phyloP scores from a whole-genome alignment of 2,113 vertebrate genomes.

The Brachypteracias leptosomus region DNA sequence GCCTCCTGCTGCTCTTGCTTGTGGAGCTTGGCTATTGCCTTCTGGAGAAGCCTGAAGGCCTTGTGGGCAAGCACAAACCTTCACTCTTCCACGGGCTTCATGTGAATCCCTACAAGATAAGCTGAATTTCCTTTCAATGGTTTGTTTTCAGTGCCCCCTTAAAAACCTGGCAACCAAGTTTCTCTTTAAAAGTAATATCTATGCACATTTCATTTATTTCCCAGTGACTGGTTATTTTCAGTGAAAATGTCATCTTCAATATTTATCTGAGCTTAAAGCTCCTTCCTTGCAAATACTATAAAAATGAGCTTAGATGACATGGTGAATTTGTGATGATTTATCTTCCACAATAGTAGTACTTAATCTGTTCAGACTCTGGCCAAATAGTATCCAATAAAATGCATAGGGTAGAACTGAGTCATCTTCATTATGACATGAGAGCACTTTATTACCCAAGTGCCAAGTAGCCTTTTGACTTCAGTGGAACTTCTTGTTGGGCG shows the following conservation, averaged over 20 bases:
- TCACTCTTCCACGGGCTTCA: not conserved
- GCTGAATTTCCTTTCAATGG: not conserved
- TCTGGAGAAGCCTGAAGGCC: not conserved
- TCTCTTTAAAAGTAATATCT: conserved; percentile 28
- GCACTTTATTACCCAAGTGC: not conserved
- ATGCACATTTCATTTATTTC: conserved; percentile 50
- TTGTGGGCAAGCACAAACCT: not conserved
- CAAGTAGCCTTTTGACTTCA: conserved; percentile 6
- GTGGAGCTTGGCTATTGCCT: not conserved
- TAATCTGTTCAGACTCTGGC: conserved; percentile 1
- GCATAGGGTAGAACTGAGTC: not conserved
- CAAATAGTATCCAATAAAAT: not conserved
- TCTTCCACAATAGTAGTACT: conserved; percentile 17
- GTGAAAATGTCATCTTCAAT: conserved; percentile 32
- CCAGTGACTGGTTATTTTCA: conserved; percentile 35
- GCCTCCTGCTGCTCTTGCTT: not conserved
- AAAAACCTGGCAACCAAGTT: conserved; percentile 3
- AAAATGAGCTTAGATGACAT: conserved; percentile 37
- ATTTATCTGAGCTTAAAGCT: conserved; percentile 47
- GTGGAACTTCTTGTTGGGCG: not conserved
- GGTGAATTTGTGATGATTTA: conserved; percentile 44
- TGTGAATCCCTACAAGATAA: not conserved
- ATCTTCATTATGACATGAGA: not conserved
- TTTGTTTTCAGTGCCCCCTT: not conserved
- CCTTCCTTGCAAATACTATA: conserved; percentile 19